Evolutionary conservation across 2,888 invertebrate genomes (phyloP), one percentile per base, ranked within the genome.

Genomic region (Cephus pulcher): DNA sequence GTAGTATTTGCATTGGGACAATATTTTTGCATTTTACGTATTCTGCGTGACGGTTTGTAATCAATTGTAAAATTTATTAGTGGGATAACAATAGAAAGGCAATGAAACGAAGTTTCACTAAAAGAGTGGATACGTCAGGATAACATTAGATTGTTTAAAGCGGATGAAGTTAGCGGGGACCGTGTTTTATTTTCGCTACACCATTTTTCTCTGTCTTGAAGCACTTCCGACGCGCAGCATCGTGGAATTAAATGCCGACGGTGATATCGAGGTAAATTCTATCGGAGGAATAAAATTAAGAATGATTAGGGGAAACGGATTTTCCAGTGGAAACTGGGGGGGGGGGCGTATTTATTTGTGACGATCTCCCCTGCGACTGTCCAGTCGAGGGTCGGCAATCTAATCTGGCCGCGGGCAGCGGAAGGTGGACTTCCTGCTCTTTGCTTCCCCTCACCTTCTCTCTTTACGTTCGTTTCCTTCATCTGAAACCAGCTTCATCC

Each of bases 301-400:
- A 82, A 69, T 77, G 75, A 56, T 73, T 71, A 74, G 71, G 75
- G 76, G 75, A 34, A 32, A 34, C 32, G 71, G 23, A 56, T 56
- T 56, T 56, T 56, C 23, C 6, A 32, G 71, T 35, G 35, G 35
- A 35, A 35, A 35, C 0, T 35, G 12, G 12, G 1, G 12, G 4
- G 71, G 9, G 1, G 11, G 32, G 6, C 80, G 80, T 83, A 87
- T 85, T 84, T 85, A 86, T 84, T 83, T 82, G 80, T 75, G 80
- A 80, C 80, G 83, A 84, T 82, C 80, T 71, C 77, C 15, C 37
- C 11, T 76, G 78, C 79, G 78, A 79, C 78, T 77, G 76, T 70
- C 30, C 77, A 79, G 80, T 82, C 79, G 84, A 84, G 84, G 80
- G 81, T 82, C 84, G 85, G 87, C 89, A 89, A 90, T 90, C 89